phyloP scores from a whole-genome alignment of 2,888 invertebrate genomes.

The Periphyllus acericola region DNA sequence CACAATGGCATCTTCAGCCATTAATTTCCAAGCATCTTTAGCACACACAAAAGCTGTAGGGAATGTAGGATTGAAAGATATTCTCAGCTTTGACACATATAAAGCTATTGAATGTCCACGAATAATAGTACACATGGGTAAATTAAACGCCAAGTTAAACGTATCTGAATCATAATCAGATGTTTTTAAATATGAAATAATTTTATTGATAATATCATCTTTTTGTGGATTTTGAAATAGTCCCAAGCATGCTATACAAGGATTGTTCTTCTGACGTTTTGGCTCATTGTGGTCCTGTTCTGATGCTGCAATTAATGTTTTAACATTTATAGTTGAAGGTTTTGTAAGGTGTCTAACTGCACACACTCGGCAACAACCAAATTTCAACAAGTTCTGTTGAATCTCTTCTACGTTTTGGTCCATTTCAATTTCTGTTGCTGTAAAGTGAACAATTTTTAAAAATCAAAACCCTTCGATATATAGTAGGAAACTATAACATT shows the following conservation, averaged over 20 bases:
- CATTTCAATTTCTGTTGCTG: slow-evolving; percentile 29
- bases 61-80: slow-evolving; percentile 68
- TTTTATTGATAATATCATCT: slow-evolving; percentile 66
- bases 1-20: slow-evolving; percentile 74
- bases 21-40: slow-evolving; percentile 85
- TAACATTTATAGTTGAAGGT: slow-evolving; percentile 25
- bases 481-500: background rate
- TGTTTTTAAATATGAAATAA: slow-evolving; percentile 64
- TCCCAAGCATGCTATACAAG: slow-evolving; percentile 79
- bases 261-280: slow-evolving; percentile 70
- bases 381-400: slow-evolving; percentile 37
- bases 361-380: slow-evolving; percentile 53
- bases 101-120: slow-evolving; percentile 76
- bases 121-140: slow-evolving; percentile 76
- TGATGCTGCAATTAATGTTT: slow-evolving; percentile 42
- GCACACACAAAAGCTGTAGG: slow-evolving; percentile 66
- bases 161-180: slow-evolving; percentile 74
- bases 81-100: slow-evolving; percentile 70
- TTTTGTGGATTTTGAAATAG: slow-evolving; percentile 74
- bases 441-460: background rate
- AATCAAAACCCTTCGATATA: background rate
- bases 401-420: slow-evolving; percentile 51
- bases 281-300: slow-evolving; percentile 39
- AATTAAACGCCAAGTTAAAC: slow-evolving; percentile 77
- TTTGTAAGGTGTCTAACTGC: slow-evolving; percentile 48